Base-by-base conservation (phyloP, 2,797 vertebrate genomes). In the Chaunax sp. region DNA sequence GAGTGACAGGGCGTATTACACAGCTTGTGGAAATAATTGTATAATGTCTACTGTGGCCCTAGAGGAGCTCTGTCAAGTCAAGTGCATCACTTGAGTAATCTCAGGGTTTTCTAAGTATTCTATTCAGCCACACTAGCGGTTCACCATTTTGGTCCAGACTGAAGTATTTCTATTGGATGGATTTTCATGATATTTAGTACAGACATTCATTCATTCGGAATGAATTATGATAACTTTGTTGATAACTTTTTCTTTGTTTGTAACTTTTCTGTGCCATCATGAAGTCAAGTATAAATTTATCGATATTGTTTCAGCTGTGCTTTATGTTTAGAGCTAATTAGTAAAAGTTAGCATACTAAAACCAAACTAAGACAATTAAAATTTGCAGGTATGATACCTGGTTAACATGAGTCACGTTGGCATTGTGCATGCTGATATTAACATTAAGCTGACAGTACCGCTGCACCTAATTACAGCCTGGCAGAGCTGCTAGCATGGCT, bases 11-110 rank as follows among this genome's bases (percentile, higher is more conserved):
- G 15, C 2, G 19, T 26, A 23, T 22, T 18, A 13, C 56, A 37
- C 19, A 22, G 51, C 33, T 22, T 75, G 40, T 67, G 26, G 41
- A 81, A 70, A 71, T 19, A 54, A 18, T 18, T 64, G 40, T 10
- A 11, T 38, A 10, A 59, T 67, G 37, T 28, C 52, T 58, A 50
- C 20, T 57, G 45, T 52, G 74, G 62, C 51, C 62, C 40, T 53
- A 41, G 33, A 62, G 25, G 56, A 45, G 38, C 55, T 47, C 20
- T 72, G 41, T 23, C 41, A 26, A 49, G 41, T 63, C 26, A 41
- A 43, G 35, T 63, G 56, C 57, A 53, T 49, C 53, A 63, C 20
- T 33, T 50, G 35, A 64, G 40, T 54, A n/a, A 64, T 56, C 40
- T 61, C 55, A 65, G 37, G 33, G 15, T 11, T 69, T 59, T 50